These are phyloP conservation scores for Polyodon spathula DNA, from an alignment of 2,113 vertebrate genomes.

Conservation along the genomic window DNA sequence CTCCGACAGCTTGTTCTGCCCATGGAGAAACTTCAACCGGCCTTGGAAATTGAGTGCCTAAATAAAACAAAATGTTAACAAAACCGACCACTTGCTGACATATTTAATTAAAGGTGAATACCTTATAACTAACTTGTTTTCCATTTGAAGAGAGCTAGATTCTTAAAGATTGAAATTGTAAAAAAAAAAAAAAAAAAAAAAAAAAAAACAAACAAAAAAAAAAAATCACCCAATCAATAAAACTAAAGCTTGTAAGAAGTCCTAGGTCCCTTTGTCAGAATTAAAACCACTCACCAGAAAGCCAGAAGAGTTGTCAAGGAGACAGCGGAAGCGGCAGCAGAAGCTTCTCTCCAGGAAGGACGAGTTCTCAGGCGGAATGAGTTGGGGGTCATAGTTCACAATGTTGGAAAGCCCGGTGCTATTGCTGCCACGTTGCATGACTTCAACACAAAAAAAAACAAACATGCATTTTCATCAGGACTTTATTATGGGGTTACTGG, in stretches of 20 bases:
- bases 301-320: constrained; percentile 68
- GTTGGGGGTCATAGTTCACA: constrained; percentile 33
- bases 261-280: background rate
- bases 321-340: constrained; percentile 65
- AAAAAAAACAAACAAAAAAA: no score
- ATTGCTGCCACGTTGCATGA: constrained; percentile 14
- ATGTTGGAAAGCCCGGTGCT: constrained; percentile 18
- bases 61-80: background rate
- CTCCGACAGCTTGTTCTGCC: constrained; percentile 35
- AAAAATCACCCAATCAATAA: no score
- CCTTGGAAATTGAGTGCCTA: constrained; percentile 63
- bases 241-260: no score
- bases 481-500: background rate
- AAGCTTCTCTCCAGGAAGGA: constrained; percentile 67
- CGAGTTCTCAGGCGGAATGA: constrained; percentile 60
- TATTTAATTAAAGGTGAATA: no score
- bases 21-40: constrained; percentile 54
- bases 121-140: no score
- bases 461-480: background rate
- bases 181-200: no score
- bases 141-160: no score
- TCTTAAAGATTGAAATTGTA: no score
- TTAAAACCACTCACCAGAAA: constrained; percentile 50
- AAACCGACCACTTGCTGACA: no score
- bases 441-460: constrained; percentile 19